Evolutionary conservation across 1,140 invertebrate genomes (phyloP), one percentile per base, ranked within the genome.

Genomic region (Caenorhabditis remanei): DNA sequence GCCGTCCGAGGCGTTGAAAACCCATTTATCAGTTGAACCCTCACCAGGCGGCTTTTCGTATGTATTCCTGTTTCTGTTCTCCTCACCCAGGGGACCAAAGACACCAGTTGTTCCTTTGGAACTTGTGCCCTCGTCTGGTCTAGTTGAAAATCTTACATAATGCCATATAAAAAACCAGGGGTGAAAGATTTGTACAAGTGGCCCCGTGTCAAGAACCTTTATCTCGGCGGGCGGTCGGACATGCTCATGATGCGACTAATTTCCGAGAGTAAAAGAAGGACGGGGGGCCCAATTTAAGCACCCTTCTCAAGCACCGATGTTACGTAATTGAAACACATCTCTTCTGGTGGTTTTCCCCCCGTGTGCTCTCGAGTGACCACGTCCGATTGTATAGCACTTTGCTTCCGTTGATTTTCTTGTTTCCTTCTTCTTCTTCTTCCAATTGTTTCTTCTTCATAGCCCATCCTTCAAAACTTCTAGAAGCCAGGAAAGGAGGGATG

Each of bases 241-340:
- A 21, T 58, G 40, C n/a, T 11, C 8, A 50, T 79, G 46, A 50
- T 4, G n/a, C 71, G 71, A 79, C 71, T 79, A 79, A 79, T 79
- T 79, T 79, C 71, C 46, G 43, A 50, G 46, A 24, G 6, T 46
- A 21, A 53, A 53, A 53, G 16, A 53, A 2, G 16, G 50, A 53
- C 11, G 67, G 71, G 14, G 46, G 11, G 16, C n/a, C 71, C 43
- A 79, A 79, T 79, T 79, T 79, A 79, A 79, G 71, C 71, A 79
- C 71, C 71, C 71, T 79, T 79, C 71, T 79, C 71, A 79, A 79
- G 19, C 71, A 79, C 71, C n/a, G 24, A 79, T 79, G 71, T 79
- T 79, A n/a, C 71, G 71, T 79, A 79, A 79, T 79, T 79, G 71
- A 79, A 79, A 79, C 71, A 79, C 71, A 79, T 79, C 71, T 79